Evolutionary conservation across 2,797 vertebrate species (phyloP).

Genomic region (Thaleichthys pacificus): DNA sequence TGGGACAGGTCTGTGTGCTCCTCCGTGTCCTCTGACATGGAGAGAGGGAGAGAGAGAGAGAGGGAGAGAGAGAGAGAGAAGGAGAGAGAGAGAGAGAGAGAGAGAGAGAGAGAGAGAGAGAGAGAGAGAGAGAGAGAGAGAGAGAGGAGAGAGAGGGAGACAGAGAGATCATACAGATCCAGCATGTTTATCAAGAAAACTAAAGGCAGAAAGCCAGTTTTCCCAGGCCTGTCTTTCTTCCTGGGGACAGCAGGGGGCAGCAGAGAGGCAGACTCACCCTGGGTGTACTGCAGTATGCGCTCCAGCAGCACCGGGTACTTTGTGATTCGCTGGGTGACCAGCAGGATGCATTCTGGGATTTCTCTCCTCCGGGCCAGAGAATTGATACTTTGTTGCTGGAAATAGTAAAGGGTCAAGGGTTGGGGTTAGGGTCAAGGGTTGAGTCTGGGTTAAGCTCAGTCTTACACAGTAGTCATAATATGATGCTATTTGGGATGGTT

Average conservation of each 20-base stretch:
- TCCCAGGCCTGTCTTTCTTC: neutral
- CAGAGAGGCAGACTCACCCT: constrained; percentile 73
- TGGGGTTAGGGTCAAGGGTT: too few relatives aligned
- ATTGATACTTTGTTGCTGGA: constrained; percentile 91
- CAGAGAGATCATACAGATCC: neutral
- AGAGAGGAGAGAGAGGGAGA: neutral
- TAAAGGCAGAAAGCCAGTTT: too few relatives aligned
- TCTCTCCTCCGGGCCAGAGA: constrained; percentile 88
- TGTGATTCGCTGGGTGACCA: constrained; percentile 96
- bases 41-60: neutral
- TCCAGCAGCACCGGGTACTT: constrained; percentile 97
- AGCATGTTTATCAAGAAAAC: too few relatives aligned
- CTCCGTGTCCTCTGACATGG: constrained; percentile 79
- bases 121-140: too few relatives aligned
- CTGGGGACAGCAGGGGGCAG: constrained; percentile 53
- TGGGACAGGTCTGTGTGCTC: constrained; percentile 84
- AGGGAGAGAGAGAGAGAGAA: neutral
- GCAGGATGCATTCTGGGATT: constrained; percentile 94
- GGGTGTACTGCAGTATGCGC: constrained; percentile 88
- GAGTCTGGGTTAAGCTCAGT: neutral
- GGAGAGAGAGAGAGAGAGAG: neutral
- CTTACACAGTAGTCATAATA: neutral
- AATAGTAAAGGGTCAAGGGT: constrained; percentile 2
- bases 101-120: too few relatives aligned
- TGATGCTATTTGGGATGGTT: neutral